Evolutionary conservation across 2,113 vertebrate genomes (phyloP), one percentile per base, ranked within the genome.

Genomic region (Cheilinus undulatus): DNA sequence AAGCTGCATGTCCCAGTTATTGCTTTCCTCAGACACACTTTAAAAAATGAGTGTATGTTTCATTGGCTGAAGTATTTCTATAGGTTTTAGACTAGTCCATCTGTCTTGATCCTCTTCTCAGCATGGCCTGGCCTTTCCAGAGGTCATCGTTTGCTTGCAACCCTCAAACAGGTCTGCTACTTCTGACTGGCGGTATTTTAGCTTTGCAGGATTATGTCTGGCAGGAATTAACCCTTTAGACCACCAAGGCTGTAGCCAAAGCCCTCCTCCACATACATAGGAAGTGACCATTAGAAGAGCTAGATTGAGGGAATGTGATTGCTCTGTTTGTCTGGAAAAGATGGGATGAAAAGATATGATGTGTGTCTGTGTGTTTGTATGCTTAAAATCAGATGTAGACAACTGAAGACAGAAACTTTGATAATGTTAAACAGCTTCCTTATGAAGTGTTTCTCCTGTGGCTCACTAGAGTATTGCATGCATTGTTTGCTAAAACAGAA

Each of bases 171-270:
- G 57, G 62, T 89, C 77, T 86, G 65, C 80, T 77, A 30, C 61
- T 85, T 56, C 11, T 53, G 61, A 68, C 76, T 54, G 58, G 38
- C 36, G 11, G 71, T 84, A 58, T 82, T 67, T 80, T 75, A 62
- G 50, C 42, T 72, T 76, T 77, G 79, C 28, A 65, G 75, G 85
- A 87, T 90, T 89, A 80, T 27, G 61, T 80, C 78, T 90, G 86
- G 54, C 81, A 86, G 83, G 86, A 90, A 73, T 87, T 84, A 90
- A 78, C 78, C 79, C 77, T 63, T 82, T 50, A 74, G 87, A 92
- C 88, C 84, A 90, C 90, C 90, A 80, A 90, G 69, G n/a, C 71
- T 54, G 83, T 54, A 24, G 13, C 66, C 40, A 51, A 43, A 69
- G 28, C 68, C 72, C 71, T 75, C 59, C 65, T 61, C 49, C 63